phyloP scores from a whole-genome alignment of 92 coral and sea anemone species.

The Virgularia gustaviana region DNA sequence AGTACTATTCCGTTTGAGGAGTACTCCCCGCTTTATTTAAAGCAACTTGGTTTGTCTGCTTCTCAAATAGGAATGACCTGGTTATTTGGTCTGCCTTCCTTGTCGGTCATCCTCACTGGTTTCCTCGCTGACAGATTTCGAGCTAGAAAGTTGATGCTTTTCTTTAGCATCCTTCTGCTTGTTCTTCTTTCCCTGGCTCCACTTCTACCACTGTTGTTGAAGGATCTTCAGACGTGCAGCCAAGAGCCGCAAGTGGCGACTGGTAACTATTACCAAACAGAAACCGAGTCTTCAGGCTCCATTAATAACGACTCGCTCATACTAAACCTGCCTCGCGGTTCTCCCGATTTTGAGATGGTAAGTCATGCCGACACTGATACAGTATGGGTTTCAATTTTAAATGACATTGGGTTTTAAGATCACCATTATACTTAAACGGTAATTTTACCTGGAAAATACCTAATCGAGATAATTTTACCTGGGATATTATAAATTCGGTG shows the following conservation, averaged over 20 bases:
- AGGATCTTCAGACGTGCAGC: neutral
- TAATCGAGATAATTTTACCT: no score
- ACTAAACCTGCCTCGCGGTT: no score
- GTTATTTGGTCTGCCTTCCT: neutral
- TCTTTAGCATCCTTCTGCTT: neutral
- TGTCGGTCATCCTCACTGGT: neutral
- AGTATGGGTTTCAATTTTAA: no score
- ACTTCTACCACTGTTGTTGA: neutral
- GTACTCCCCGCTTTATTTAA: neutral
- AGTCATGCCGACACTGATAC: no score
- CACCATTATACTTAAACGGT: no score
- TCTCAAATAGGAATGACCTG: neutral
- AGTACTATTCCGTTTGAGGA: neutral
- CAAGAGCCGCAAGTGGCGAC: neutral
- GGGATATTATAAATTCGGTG: no score
- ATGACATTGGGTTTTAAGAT: no score
- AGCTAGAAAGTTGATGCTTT: neutral
- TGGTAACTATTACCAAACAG: neutral
- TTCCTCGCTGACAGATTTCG: neutral
- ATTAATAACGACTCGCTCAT: neutral
- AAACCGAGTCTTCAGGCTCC: neutral
- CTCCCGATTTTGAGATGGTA: no score
- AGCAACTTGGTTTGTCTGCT: neutral
- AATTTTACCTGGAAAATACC: no score
- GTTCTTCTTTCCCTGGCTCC: neutral